Evolutionary conservation across 2,888 invertebrate species (phyloP), one percentile per base, ranked within the genome.

Genomic region (Parnassius smintheus): DNA sequence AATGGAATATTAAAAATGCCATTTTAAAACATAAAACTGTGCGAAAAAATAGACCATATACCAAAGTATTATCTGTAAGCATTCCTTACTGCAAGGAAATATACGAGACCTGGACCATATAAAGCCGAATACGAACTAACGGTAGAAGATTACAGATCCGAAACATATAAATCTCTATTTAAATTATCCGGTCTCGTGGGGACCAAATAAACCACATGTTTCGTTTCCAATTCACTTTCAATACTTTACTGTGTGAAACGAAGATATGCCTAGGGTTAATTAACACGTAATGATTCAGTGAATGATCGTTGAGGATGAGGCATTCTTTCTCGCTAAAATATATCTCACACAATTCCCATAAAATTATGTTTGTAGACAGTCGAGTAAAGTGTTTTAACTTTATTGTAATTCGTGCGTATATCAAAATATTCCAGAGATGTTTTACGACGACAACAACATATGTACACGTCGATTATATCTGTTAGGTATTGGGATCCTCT

Each of bases 91-190:
- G 22, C 55, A 41, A 61, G 52, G 35, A 69, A 72, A 73, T 69
- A 70, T 70, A 69, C 69, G 57, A 65, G 70, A 74, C 69, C 68
- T 66, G 62, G 63, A 69, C 67, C 61, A 66, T 69, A 67, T 70
- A 71, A 70, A 70, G 66, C 71, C 71, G 67, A 72, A 71, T 67
- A 66, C 55, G 66, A 70, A 71, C 70, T 67, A 72, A 71, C 74
- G 69, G 72, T 76, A 78, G 78, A 76, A 79, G 75, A 78, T 79
- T 78, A 78, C 76, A 84, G 80, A 83, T 85, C 81, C 80, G 82
- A 80, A 83, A 82, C 80, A 77, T 81, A 88, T 89, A 86, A 88
- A 88, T 88, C 85, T 85, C 83, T 82, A 80, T 83, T 89, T 87
- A 86, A 89, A 88, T 89, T 88, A 87, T 86, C 81, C 77, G 81